These are phyloP conservation scores for Liparis tanakae DNA, from an alignment of 2,797 vertebrate genomes.

Conservation along the genomic window DNA sequence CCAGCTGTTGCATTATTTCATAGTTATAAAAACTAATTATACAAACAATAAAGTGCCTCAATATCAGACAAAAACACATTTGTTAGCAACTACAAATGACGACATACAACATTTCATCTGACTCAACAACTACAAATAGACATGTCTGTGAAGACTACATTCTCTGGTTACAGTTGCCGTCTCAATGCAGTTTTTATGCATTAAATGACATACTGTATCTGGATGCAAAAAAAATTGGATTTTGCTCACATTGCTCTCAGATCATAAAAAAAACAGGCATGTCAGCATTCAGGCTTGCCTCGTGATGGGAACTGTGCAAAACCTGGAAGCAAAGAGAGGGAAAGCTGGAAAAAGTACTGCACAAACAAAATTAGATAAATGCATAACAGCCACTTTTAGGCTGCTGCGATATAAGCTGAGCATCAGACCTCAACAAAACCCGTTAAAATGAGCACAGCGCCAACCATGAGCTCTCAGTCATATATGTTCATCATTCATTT, in stretches of 20 bases:
- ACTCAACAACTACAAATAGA: constrained; percentile 23
- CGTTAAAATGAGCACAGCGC: background rate
- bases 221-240: constrained; percentile 66
- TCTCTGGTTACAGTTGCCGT: constrained; percentile 28
- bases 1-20: background rate
- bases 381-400: constrained; percentile 2
- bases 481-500: background rate
- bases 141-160: background rate
- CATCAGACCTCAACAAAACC: background rate
- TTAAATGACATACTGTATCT: constrained; percentile 56
- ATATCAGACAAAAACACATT: background rate
- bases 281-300: constrained; percentile 54
- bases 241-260: constrained; percentile 65
- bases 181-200: constrained; percentile 52
- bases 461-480: background rate
- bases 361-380: constrained; percentile 19
- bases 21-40: background rate
- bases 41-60: constrained; percentile 1
- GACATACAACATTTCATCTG: constrained; percentile 1
- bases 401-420: constrained; percentile 4
- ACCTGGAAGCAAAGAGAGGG: constrained; percentile 35
- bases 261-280: constrained; percentile 60
- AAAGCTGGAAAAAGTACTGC: background rate
- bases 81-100: background rate
- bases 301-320: constrained; percentile 57